A percentile compares a stretch with the other conserved stretches of the same genome.
Conservation (phyloP, 2,113 vertebrate species). For the Australoheros scitulus region DNA sequence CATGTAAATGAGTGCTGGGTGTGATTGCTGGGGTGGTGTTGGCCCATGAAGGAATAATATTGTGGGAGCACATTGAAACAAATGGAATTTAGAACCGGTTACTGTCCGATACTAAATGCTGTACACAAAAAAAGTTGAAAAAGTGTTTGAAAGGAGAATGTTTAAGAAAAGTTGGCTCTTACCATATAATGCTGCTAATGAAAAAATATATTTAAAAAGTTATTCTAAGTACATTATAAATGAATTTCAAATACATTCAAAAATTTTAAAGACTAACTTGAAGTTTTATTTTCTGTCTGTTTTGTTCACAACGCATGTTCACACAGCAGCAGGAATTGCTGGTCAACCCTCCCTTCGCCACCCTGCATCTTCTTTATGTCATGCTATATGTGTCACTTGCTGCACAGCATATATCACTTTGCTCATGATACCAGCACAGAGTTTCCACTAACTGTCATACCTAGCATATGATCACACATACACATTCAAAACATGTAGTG, state of each 20-base stretch:
- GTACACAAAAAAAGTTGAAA: neutral
- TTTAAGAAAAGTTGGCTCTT: neutral
- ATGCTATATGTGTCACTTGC: conserved; percentile 39
- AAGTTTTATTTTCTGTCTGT: neutral
- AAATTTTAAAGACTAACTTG: neutral
- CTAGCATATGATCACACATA: conserved; percentile 39
- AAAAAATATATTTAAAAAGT: neutral
- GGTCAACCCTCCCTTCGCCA: neutral
- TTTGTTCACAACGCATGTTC: neutral
- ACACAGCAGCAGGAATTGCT: neutral
- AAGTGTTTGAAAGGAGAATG: neutral
- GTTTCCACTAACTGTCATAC: conserved; percentile 54
- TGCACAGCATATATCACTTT: conserved; percentile 11
- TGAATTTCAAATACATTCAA: no score
- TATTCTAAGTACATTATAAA: neutral
- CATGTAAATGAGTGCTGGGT: conserved; percentile 21
- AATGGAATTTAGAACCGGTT: conserved; percentile 28
- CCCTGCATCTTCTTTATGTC: neutral
- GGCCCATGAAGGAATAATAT: conserved; percentile 38
- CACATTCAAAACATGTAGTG: conserved; percentile 11
- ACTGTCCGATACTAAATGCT: conserved; percentile 19
- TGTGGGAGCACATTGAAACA: neutral
- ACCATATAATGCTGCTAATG: neutral
- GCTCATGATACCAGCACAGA: conserved; percentile 29
- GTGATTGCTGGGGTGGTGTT: neutral